These are phyloP conservation scores for Furnarius figulus DNA, from an alignment of 2,113 vertebrate genomes.

Conservation along the genomic window DNA sequence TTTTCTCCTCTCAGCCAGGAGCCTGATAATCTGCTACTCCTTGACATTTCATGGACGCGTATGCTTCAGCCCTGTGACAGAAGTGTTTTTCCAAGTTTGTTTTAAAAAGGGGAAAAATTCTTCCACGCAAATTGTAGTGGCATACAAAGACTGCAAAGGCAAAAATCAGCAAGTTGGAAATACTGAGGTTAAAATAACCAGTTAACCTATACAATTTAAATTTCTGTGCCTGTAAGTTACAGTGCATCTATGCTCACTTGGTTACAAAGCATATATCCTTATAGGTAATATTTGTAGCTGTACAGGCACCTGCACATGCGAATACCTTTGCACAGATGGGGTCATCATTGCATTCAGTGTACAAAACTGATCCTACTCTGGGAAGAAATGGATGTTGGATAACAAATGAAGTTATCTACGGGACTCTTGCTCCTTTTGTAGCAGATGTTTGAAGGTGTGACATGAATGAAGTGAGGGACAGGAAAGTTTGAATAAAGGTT, in stretches of 20 bases:
- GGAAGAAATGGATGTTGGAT: background rate
- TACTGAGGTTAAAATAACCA: background rate
- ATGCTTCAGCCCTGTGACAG: background rate
- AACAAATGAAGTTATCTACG: background rate
- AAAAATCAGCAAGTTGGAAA: background rate
- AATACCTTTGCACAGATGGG: fast-evolving
- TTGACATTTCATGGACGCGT: background rate
- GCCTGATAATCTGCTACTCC: background rate
- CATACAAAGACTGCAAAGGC: background rate
- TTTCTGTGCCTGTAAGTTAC: background rate
- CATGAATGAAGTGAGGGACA: background rate
- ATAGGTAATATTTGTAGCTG: background rate
- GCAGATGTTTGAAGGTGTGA: background rate
- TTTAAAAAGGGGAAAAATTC: background rate
- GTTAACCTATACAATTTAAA: background rate
- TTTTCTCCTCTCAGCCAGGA: background rate
- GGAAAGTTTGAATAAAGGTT: background rate
- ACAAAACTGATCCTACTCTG: background rate
- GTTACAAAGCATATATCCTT: background rate
- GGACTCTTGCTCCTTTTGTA: background rate
- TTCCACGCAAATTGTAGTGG: background rate
- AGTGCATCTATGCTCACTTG: background rate
- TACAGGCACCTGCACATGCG: background rate
- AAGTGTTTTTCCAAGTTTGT: conserved; percentile 11
- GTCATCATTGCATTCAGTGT: background rate